Base-by-base conservation (phyloP, 2,888 invertebrate species). In the Plagiodera versicolora region DNA sequence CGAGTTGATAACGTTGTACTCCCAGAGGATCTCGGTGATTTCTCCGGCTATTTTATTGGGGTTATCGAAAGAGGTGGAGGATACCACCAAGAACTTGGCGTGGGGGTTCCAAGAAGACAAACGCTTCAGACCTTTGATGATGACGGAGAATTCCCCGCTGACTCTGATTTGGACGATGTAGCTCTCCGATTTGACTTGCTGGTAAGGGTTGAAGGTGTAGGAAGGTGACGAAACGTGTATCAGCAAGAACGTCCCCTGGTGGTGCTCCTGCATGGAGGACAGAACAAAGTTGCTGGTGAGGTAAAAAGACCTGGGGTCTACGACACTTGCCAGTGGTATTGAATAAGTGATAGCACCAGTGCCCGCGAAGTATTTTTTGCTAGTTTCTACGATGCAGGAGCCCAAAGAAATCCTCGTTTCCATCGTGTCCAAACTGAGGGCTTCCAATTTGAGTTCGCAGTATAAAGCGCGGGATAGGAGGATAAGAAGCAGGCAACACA, bases 61-160 rank as follows among this genome's bases (percentile, higher is more conserved):
- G 28, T 70, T 56, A 0, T 58, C 50, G 51, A 70, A 72, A 6
- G 45, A 35, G 1, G 64, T 64, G 0, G 70, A 58, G 1, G 73
- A 70, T 5, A 75, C 67, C 4, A 77, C 60, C 24, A 71, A 44
- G 58, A 70, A 69, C 16, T 64, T 67, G 1, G 70, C 71, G 30
- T 67, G 70, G 1, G 67, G 67, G 56, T 71, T 70, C 62, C 70
- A 64, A 2, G 65, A 50, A 1, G 59, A 9, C 9, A 47, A 16
- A 4, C 50, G 48, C 9, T 52, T 54, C 2, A 71, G 53, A 16
- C 20, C 48, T 8, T 58, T 58, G 8, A 71, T 24, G 28, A 52
- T 62, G 2, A 17, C 17, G 3, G 46, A 44, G 14, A 68, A 52
- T 44, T 71, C 71, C 1, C 60, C 60, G 9, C 56, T 50, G 19